Base-by-base conservation (phyloP, 2,113 vertebrate species). In the Embiotoca jacksoni region DNA sequence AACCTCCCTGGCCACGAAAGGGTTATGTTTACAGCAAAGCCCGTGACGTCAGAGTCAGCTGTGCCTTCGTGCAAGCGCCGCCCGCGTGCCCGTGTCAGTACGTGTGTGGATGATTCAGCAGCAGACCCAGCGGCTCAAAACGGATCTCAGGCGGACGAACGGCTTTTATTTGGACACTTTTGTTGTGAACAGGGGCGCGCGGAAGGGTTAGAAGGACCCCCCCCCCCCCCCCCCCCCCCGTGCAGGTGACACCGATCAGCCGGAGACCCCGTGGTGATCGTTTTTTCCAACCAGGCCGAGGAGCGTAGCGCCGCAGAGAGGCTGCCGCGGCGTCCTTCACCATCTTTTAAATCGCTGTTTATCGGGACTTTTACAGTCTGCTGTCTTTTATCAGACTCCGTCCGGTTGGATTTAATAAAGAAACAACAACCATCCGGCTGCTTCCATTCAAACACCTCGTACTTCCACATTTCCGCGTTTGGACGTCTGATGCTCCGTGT, bases 1-100 rank as follows among this genome's bases (percentile, higher is more conserved):
- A 23, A 23, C 23, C 23, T 23, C 23, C 23, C 23, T 23, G 79
- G 85, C 0, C 10, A 68, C 0, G 63, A 85, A 85, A 73, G 81
- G 59, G 85, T 87, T 84, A 67, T 83, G 80, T 88, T 85, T 86
- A 83, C 76, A 70, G 71, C 9, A 3, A 23, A 14, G n/a, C 13
- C 0, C n/a, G 13, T 89, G 89, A 92, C 89, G 83, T 89, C 85
- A 84, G 30, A 55, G 85, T 90, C 90, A 90, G 89, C 85, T 88
- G 89, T 87, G 71, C 35, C 14, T 11, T 60, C 44, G 57, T 8
- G 78, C 69, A 32, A 11, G 77, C 70, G 61, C 58, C 1, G n/a
- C 35, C 16, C 57, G 63, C 65, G 74, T 73, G 72, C 63, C 14
- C 56, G 75, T 58, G 65, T 2, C 59, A 0, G 70, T 65, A 33